phyloP scores from a whole-genome alignment of 1,140 invertebrate genomes.

The Chrysomallon squamiferum region DNA sequence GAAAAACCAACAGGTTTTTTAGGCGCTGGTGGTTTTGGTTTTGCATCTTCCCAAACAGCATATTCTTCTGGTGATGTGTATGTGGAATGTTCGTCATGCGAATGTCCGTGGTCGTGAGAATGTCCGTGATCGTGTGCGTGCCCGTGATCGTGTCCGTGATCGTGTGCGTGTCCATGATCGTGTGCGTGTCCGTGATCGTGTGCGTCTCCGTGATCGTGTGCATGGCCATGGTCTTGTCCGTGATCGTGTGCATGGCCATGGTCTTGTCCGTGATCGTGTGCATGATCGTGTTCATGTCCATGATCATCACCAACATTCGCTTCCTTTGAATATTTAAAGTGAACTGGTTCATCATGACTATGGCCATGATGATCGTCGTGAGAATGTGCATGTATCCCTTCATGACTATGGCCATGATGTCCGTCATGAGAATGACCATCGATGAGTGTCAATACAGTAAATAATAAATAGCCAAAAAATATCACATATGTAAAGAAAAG shows the following conservation, averaged over 20 bases:
- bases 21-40: slow-evolving; percentile 6
- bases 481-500: no score
- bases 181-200: slow-evolving; percentile 25
- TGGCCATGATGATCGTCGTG: background rate
- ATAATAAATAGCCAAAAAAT: no score
- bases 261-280: slow-evolving; percentile 26
- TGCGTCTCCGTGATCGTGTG: slow-evolving; percentile 32
- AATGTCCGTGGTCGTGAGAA: slow-evolving; percentile 47
- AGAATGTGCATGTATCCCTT: no score
- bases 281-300: slow-evolving; percentile 29
- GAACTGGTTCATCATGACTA: background rate
- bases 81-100: slow-evolving; percentile 25
- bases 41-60: slow-evolving; percentile 18
- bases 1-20: slow-evolving; percentile 21
- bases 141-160: slow-evolving; percentile 22
- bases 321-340: background rate
- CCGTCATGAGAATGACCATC: background rate
- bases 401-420: background rate
- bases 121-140: slow-evolving; percentile 34
- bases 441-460: no score
- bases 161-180: slow-evolving; percentile 22
- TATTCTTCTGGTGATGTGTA: slow-evolving; percentile 52
- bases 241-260: slow-evolving; percentile 27
- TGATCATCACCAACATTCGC: slow-evolving; percentile 16
- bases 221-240: slow-evolving; percentile 17